Conservation (phyloP, 2,797 vertebrate species). For the Nasua narica region DNA sequence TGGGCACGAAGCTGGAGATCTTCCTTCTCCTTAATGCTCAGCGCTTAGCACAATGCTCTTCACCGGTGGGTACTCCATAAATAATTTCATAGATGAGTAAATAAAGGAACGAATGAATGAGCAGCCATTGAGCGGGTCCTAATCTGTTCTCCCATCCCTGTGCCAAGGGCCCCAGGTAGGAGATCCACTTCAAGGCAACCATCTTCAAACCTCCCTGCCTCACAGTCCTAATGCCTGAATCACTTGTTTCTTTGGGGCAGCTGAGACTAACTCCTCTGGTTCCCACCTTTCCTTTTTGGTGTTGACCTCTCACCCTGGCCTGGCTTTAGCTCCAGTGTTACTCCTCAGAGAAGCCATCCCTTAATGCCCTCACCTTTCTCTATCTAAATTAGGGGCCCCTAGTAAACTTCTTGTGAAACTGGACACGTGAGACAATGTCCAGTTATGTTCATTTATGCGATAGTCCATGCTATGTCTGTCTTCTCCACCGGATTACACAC, state of each 20-base stretch:
- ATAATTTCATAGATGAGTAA: conserved; percentile 29
- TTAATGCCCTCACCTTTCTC: background rate
- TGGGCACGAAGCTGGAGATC: background rate
- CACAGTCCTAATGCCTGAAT: conserved; percentile 49
- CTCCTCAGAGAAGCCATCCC: background rate
- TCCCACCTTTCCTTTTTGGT: conserved; percentile 9
- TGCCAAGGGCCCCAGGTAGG: background rate
- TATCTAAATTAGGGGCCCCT: background rate
- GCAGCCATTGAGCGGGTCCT: background rate
- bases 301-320: background rate
- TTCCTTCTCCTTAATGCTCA: background rate
- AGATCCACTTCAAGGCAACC: conserved; percentile 30
- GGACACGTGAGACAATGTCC: background rate
- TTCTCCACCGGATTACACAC: background rate
- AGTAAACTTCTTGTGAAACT: background rate
- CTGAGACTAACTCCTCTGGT: background rate
- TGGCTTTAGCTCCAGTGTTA: background rate
- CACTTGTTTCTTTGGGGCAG: conserved; percentile 17
- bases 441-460: background rate
- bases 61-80: background rate
- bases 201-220: background rate
- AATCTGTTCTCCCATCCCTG: background rate
- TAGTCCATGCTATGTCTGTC: background rate
- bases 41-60: background rate
- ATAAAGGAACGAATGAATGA: background rate